Percentiles rank a stretch among this genome's conserved stretches.
Conservation (phyloP, 1,140 invertebrate genomes). For the Saccostrea glomerata region DNA sequence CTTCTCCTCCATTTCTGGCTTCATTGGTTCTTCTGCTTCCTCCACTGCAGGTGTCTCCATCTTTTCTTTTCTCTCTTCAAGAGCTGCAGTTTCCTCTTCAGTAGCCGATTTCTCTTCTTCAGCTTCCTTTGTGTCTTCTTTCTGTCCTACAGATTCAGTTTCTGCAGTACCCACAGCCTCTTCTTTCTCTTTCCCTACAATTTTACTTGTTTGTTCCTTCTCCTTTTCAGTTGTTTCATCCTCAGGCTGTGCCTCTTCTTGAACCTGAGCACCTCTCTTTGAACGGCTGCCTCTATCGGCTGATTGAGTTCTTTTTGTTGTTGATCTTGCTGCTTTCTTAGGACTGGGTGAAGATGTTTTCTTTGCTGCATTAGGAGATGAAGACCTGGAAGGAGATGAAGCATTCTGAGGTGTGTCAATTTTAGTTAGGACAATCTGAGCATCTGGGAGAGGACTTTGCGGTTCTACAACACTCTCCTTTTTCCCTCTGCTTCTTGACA, state of each 20-base stretch:
- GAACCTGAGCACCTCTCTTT: background rate
- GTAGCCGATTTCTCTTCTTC: too few relatives aligned
- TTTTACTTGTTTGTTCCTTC: constrained; percentile 33
- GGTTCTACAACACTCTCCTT: constrained; percentile 11
- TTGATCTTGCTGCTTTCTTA: constrained; percentile 40
- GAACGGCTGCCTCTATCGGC: background rate
- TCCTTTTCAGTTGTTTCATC: constrained; percentile 43
- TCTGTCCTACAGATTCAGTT: constrained; percentile 37
- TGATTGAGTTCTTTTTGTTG: constrained; percentile 28
- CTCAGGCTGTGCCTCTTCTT: constrained; percentile 48
- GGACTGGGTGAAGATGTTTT: constrained; percentile 12
- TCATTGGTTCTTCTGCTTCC: constrained; percentile 25
- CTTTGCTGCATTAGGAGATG: constrained; percentile 14
- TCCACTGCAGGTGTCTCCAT: constrained; percentile 38
- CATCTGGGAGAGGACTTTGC: constrained; percentile 11
- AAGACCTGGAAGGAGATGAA: constrained; percentile 24
- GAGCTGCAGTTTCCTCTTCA: constrained; percentile 15
- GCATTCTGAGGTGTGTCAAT: constrained; percentile 42
- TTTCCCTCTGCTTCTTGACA: constrained; percentile 53
- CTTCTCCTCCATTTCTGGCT: constrained; percentile 39
- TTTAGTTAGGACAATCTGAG: constrained; percentile 40
- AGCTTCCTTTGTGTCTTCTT: constrained; percentile 41
- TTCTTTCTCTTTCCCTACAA: constrained; percentile 40
- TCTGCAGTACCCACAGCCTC: constrained; percentile 38
- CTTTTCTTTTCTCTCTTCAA: constrained; percentile 42